phyloP scores from a whole-genome alignment of 2,888 invertebrate genomes.

The Apodemia hepburni region DNA sequence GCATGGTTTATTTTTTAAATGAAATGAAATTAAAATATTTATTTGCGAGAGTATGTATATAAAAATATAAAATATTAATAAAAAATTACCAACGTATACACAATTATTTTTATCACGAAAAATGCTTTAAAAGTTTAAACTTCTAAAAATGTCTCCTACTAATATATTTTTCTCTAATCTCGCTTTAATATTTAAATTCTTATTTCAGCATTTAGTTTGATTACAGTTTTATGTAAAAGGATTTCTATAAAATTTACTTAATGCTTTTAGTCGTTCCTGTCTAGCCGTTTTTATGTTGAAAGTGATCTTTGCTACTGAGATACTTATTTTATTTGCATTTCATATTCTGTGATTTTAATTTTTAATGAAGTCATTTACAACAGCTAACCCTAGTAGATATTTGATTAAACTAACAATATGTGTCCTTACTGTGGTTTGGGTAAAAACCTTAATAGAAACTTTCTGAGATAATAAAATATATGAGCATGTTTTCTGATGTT shows the following conservation, averaged over 20 bases:
- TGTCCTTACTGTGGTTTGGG: too few species aligned
- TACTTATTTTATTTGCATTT: not conserved
- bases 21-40: too few species aligned
- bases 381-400: not conserved
- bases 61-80: too few species aligned
- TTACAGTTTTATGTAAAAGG: not conserved
- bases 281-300: not conserved
- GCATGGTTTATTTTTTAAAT: too few species aligned
- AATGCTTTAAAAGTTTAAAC: not conserved
- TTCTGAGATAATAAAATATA: too few species aligned
- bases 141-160: not conserved
- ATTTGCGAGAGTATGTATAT: too few species aligned
- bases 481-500: too few species aligned
- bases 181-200: not conserved
- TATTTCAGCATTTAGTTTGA: not conserved
- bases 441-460: too few species aligned
- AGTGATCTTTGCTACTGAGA: not conserved
- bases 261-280: not conserved
- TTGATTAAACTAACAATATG: not conserved
- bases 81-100: too few species aligned
- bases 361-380: not conserved
- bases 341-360: not conserved
- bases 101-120: too few species aligned
- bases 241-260: not conserved
- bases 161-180: not conserved